These are phyloP conservation scores for Andricus quercusramuli DNA, from an alignment of 2,888 invertebrate species.

Conservation along the genomic window DNA sequence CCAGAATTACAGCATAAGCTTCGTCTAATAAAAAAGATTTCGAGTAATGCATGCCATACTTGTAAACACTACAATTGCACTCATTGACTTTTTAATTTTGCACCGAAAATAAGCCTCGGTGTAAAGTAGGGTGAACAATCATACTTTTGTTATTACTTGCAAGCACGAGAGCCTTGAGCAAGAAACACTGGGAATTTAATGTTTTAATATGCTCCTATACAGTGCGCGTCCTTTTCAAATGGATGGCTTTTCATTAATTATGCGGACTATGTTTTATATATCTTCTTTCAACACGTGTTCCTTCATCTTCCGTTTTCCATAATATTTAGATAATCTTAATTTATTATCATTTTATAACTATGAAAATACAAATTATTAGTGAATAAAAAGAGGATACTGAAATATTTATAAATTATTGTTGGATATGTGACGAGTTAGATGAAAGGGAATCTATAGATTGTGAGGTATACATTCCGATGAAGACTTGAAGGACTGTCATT, in stretches of 20 bases:
- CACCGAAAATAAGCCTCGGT: constrained; percentile 31
- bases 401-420: too few relatives aligned
- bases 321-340: too few relatives aligned
- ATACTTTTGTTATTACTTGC: constrained; percentile 47
- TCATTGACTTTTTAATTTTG: constrained; percentile 41
- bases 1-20: not conserved
- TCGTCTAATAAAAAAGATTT: constrained; percentile 11
- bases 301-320: too few relatives aligned
- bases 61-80: constrained; percentile 30
- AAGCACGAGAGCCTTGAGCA: constrained; percentile 53
- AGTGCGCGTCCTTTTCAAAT: not conserved
- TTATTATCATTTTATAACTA: too few relatives aligned
- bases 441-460: too few relatives aligned
- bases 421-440: too few relatives aligned
- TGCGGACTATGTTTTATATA: too few relatives aligned
- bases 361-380: too few relatives aligned
- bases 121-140: constrained; percentile 27
- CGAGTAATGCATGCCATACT: constrained; percentile 42
- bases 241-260: not conserved
- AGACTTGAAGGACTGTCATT: too few relatives aligned
- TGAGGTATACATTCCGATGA: too few relatives aligned
- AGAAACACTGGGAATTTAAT: constrained; percentile 31
- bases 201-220: constrained; percentile 21
- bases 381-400: too few relatives aligned
- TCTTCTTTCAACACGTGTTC: too few relatives aligned